These are phyloP conservation scores for Adineta ricciae DNA, from an alignment of 2,888 invertebrate species.

Conservation along the genomic window DNA sequence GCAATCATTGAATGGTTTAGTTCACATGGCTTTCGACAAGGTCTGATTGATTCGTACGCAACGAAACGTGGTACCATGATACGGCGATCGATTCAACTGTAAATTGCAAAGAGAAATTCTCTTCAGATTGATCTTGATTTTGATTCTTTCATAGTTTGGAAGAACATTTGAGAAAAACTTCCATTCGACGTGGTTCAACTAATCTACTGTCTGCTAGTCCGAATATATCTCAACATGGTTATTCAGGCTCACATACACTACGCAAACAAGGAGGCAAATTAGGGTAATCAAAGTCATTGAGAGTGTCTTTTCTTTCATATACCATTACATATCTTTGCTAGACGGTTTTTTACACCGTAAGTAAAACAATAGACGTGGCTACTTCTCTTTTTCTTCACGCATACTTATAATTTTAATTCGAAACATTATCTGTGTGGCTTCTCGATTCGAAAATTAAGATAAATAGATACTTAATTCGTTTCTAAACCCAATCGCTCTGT, in stretches of 20 bases:
- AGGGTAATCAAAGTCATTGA: neutral
- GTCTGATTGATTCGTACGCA: constrained; percentile 8
- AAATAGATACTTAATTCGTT: no score
- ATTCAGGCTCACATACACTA: neutral
- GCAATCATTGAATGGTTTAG: constrained; percentile 16
- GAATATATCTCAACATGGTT: neutral
- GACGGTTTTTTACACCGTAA: neutral
- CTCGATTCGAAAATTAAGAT: no score
- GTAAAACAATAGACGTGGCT: neutral
- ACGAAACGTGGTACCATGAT: neutral
- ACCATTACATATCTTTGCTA: neutral
- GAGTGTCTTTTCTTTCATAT: neutral
- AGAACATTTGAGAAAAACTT: neutral
- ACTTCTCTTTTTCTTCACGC: neutral
- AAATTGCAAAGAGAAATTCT: neutral
- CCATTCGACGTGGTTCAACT: neutral
- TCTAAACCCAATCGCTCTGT: no score
- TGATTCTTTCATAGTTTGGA: neutral
- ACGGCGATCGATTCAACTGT: neutral
- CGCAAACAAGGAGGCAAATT: neutral
- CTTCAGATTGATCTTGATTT: no score
- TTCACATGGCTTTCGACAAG: constrained; percentile 1
- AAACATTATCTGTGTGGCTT: neutral
- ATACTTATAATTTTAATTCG: neutral
- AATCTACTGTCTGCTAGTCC: neutral